A percentile compares a stretch with the other conserved stretches of the same genome.
phyloP scores from a whole-genome alignment of 2,113 vertebrate species.

The Lathamus discolor region DNA sequence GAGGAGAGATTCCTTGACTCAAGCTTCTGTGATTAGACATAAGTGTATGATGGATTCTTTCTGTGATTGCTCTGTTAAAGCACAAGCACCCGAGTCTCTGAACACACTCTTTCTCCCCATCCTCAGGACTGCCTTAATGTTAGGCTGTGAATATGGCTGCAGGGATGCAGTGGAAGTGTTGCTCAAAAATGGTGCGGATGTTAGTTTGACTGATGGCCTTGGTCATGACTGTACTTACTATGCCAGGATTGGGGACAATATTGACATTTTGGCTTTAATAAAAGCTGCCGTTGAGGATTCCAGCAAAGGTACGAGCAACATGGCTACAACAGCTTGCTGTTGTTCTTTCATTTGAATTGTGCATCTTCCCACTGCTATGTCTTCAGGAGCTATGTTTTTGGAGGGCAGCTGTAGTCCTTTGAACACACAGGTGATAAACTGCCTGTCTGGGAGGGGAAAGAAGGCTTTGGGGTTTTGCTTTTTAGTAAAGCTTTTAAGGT shows the following conservation, averaged over 20 bases:
- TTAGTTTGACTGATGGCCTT: constrained; percentile 80
- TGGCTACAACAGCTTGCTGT: accelerated
- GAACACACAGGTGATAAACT: not conserved
- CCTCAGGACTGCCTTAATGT: constrained; percentile 89
- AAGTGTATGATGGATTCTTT: accelerated
- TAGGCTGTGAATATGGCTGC: constrained; percentile 92
- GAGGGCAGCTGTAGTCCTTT: not conserved
- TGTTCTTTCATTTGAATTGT: not conserved
- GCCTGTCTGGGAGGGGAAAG: not conserved
- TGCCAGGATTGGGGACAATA: constrained; percentile 88
- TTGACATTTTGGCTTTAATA: constrained; percentile 83
- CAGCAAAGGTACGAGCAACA: constrained; percentile 78
- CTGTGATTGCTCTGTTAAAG: accelerated
- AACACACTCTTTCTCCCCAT: not conserved
- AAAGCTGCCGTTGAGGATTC: constrained; percentile 84
- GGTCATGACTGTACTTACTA: constrained; percentile 91
- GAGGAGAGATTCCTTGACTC: not conserved
- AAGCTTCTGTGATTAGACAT: accelerated
- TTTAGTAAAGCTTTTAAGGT: not conserved
- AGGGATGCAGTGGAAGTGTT: constrained; percentile 91
- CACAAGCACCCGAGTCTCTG: not conserved
- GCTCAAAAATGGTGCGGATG: constrained; percentile 84
- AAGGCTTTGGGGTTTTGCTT: not conserved
- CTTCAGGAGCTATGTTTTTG: not conserved
- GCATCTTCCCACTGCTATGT: not conserved